These are phyloP conservation scores for Petromus typicus DNA, from an alignment of 2,113 vertebrate species.

Conservation along the genomic window DNA sequence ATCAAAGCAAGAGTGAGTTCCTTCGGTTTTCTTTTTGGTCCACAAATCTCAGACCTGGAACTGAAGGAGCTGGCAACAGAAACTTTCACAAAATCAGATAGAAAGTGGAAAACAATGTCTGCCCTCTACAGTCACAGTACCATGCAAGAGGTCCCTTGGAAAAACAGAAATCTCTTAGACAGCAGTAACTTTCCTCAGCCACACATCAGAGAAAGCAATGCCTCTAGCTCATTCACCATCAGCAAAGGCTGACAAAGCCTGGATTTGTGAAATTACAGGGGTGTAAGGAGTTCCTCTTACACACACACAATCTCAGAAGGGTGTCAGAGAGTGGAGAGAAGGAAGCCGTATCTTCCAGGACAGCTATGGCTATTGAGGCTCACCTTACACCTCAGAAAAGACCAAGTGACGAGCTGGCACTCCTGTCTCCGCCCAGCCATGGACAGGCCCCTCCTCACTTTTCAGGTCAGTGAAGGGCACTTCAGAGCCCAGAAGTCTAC, in stretches of 20 bases:
- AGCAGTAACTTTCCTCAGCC: background rate
- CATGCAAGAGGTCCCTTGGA: background rate
- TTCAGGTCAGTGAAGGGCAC: too few species aligned
- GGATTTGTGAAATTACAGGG: too few species aligned
- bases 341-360: background rate
- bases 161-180: background rate
- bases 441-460: background rate
- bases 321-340: background rate
- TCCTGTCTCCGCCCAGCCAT: background rate
- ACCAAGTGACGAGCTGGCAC: fast-evolving
- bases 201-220: background rate
- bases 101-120: background rate
- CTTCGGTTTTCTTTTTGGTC: background rate
- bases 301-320: background rate
- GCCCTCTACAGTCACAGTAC: too few species aligned
- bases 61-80: background rate
- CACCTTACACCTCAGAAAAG: fast-evolving
- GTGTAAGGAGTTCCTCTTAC: background rate
- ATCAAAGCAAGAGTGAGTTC: background rate
- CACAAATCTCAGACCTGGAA: background rate
- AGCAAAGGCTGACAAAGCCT: background rate
- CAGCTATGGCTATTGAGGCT: too few species aligned
- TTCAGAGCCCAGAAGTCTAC: background rate
- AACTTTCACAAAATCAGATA: background rate
- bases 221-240: background rate